Base-by-base conservation (phyloP, 2,113 vertebrate genomes). In the Sebastes schlegelii region DNA sequence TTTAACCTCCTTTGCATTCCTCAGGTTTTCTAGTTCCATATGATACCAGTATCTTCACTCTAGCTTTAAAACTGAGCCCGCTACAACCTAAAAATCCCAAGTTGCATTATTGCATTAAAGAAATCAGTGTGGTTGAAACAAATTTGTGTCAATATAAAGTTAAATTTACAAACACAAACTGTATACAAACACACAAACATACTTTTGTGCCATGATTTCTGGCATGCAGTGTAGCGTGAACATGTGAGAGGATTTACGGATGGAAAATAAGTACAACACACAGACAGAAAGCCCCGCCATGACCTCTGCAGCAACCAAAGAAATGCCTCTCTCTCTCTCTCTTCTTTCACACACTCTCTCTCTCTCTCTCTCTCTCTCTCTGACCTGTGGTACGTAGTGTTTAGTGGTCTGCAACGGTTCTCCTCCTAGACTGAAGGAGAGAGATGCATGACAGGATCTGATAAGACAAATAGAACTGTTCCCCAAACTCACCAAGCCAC, bases 381-480 rank as follows among this genome's bases (percentile, higher is more conserved):
- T 88, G 84, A 85, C 83, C 77, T 65, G 60, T 19, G 57, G 65
- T 77, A 54, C 86, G 77, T 61, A 45, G 82, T 88, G 63, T 90
- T 82, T 84, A 90, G 81, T 79, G 91, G 80, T 83, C 54, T 76
- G 60, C 34, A 72, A 62, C 48, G 21, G 62, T 86, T 81, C 77
- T 79, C 61, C 76, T 90, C 51, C 45, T 17, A 17, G 51, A 52
- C 73, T 80, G 71, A 63, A 75, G 70, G 70, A 87, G 77, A 90
- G 74, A 88, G 84, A 72, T 90, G 91, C 74, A 73, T 89, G 79
- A 78, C 84, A 49, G 57, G 42, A 95, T 95, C 94, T 91, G 95
- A 95, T 95, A 92, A 92, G 71, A 67, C 89, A 88, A 95, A 95
- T 92, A 87, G 75, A 92, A 93, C 61, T 72, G 61, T 93, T 90